Conservation (phyloP, 2,888 invertebrate species). For the Theretra japonica region DNA sequence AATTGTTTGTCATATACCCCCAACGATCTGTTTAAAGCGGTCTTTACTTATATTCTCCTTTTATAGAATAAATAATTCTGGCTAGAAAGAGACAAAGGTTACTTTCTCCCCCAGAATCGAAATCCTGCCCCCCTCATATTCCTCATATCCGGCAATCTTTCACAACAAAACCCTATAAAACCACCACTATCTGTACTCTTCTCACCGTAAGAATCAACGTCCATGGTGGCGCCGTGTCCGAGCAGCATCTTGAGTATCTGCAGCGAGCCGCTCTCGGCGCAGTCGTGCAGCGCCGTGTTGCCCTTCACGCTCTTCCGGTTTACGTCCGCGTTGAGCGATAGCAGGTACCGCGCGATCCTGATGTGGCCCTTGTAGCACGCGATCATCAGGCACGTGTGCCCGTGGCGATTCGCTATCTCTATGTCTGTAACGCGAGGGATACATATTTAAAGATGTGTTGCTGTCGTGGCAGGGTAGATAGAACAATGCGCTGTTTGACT, state of each 20-base stretch:
- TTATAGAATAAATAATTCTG: too few species aligned
- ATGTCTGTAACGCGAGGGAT: slow-evolving; percentile 87
- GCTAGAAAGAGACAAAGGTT: too few species aligned
- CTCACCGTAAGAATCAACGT: slow-evolving; percentile 95
- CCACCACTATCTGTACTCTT: slow-evolving; percentile 14
- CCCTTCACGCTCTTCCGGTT: slow-evolving; percentile 96
- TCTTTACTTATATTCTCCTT: too few species aligned
- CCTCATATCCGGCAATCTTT: background rate
- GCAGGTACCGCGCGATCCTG: slow-evolving; percentile 94
- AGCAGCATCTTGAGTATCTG: slow-evolving; percentile 96
- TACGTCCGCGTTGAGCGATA: slow-evolving; percentile 94
- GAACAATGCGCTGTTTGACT: too few species aligned
- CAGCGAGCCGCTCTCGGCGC: slow-evolving; percentile 97
- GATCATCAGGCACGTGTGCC: slow-evolving; percentile 99
- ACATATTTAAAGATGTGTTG: slow-evolving; percentile 12
- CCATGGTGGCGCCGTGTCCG: slow-evolving; percentile 95
- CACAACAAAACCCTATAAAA: background rate
- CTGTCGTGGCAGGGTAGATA: background rate
- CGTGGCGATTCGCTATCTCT: slow-evolving; percentile 97
- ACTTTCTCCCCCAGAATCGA: too few species aligned
- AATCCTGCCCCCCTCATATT: too few species aligned
- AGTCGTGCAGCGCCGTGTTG: slow-evolving; percentile 99
- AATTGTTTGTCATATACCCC: too few species aligned
- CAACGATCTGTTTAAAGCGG: too few species aligned
- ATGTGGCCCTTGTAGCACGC: slow-evolving; percentile 98